Evolutionary conservation across 2,797 vertebrate species (phyloP), one percentile per base, ranked within the genome.

Genomic region (Chaenodraco wilsoni): DNA sequence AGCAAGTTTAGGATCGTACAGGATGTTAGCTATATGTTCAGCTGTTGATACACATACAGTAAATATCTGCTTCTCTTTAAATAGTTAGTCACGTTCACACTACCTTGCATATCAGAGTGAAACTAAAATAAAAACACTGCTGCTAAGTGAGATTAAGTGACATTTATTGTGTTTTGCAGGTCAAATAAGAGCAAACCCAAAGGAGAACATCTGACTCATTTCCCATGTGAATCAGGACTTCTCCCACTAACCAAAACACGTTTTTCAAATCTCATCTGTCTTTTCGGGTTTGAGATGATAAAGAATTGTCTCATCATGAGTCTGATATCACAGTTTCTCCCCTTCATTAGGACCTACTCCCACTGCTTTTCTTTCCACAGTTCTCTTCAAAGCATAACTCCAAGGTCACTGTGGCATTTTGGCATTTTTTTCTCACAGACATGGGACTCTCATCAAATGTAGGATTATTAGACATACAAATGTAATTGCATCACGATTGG

Each of bases 371-470:
- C 51, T 76, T 74, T 61, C 54, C 66, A 65, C 67, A 74, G 83
- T 67, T 74, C 51, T 78, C 62, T 71, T 84, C 48, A 78, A 78
- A 83, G 64, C n/a, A 19, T 23, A 74, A 58, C 40, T 48, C 65
- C 83, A 82, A 85, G 87, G 87, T 83, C 84, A 85, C 45, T 1
- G 55, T 64, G 75, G 23, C 79, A 69, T 62, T 74, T 57, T 45
- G 60, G 63, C 33, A 51, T 78, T 88, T 78, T 78, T 88, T 82
- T 85, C 78, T 83, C 78, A 79, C 67, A 75, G 61, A 86, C 72
- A 81, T 55, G 43, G 12, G 64, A 50, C 71, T 75, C 74, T 84
- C 15, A 56, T 77, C 75, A 76, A 79, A 67, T n/a, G 0, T 52
- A 23, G 50, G 50, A 60, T 60, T 57, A 44, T 69, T 68, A 57